Base-by-base conservation (phyloP, 2,797 vertebrate species). In the Stomatorhinus walkeri region DNA sequence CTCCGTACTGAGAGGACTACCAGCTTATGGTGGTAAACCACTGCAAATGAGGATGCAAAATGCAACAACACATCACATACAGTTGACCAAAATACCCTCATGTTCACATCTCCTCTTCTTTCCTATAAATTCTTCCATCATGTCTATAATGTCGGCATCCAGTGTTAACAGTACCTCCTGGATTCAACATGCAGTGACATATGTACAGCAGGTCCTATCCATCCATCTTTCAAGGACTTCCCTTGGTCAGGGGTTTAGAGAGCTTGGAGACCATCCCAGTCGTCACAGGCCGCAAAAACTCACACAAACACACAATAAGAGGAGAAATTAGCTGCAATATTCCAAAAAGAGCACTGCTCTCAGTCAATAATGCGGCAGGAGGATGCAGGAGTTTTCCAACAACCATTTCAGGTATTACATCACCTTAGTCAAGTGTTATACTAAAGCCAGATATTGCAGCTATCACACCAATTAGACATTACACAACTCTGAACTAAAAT, bases 321-420 rank as follows among this genome's bases (percentile, higher is more conserved):
- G n/a, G 59, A 24, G 54, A 83, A 72, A 87, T 43, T 87, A 43
- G 24, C 48, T 85, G 81, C 46, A 32, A 5, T 51, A 19, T 52
- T 43, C 88, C n/a, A 16, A 22, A 85, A 49, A 24, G 32, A 87
- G 72, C 3, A 83, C 79, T 68, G 12, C 28, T 59, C 48, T 89
- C 88, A 52, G 83, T 59, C 76, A 81, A 85, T 83, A 88, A 89
- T 40, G 40, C 64, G 40, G 61, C 72, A 46, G 32, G 88, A 49
- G 59, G 88, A 88, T 49, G 46, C 87, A 85, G 51, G 68, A 88
- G 85, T 90, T 89, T 86, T 52, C 87, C 79, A 87, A 43, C 68
- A 89, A 86, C 52, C 87, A 68, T 81, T 89, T 28, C 90, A 52
- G 83, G 86, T 88, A 88, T 88, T 86, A 85, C 89, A 79, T n/a